Evolutionary conservation across 2,888 invertebrate species (phyloP).

Genomic region (Sminthurinus aureus): DNA sequence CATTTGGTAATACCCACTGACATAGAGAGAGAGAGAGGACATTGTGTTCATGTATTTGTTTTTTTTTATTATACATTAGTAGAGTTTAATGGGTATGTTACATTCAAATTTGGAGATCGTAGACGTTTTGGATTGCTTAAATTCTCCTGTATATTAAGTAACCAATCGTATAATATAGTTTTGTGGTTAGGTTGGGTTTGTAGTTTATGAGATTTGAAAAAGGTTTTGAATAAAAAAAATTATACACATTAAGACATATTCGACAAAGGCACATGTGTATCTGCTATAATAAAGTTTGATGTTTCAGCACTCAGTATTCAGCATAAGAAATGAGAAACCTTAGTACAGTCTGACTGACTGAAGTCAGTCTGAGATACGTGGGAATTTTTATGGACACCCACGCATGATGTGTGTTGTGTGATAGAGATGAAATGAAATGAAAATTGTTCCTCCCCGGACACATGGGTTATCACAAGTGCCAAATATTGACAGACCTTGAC

Average conservation of each 20-base stretch:
- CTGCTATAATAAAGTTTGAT: neutral
- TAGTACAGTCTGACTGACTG: too few relatives aligned
- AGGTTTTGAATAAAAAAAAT: neutral
- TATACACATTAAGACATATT: too few relatives aligned
- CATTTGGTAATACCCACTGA: too few relatives aligned
- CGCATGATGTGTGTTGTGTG: neutral
- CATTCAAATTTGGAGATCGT: neutral
- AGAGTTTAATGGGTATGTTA: neutral
- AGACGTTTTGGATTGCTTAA: neutral
- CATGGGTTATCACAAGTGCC: slow-evolving; percentile 37
- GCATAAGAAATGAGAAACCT: too few relatives aligned
- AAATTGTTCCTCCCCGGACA: slow-evolving; percentile 27
- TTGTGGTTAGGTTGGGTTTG: too few relatives aligned
- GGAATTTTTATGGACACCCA: neutral
- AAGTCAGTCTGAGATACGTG: neutral
- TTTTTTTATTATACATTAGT: neutral
- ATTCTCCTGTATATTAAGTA: neutral
- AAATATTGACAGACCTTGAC: slow-evolving; percentile 42
- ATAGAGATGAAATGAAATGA: neutral
- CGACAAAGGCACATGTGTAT: neutral
- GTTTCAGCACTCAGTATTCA: too few relatives aligned
- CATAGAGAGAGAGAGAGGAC: too few relatives aligned
- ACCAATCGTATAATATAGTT: neutral
- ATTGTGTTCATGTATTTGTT: too few relatives aligned
- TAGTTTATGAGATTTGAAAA: neutral